Conservation (phyloP, 2,888 invertebrate genomes). For the Philhelius pedissequus region DNA sequence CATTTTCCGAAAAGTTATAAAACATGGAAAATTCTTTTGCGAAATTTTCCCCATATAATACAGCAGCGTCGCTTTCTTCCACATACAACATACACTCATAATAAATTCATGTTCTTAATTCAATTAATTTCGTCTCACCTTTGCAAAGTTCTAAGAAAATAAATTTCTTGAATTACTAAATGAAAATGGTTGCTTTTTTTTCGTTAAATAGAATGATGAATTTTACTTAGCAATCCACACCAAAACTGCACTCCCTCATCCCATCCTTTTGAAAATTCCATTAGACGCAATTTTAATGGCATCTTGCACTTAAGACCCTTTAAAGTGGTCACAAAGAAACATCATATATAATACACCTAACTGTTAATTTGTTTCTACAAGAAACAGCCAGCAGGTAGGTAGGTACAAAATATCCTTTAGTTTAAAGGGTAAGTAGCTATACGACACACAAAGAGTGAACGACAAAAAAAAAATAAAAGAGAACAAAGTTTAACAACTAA, state of each 20-base stretch:
- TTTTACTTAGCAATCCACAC: background rate
- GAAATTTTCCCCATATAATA: too few relatives aligned
- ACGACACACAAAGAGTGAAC: too few relatives aligned
- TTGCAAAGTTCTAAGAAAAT: background rate
- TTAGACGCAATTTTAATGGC: constrained; percentile 55
- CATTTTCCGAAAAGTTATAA: too few relatives aligned
- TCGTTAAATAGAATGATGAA: constrained; percentile 2
- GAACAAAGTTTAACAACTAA: constrained; percentile 33
- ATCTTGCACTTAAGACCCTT: constrained; percentile 51
- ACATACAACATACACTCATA: background rate
- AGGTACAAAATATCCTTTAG: background rate
- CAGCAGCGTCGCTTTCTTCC: background rate
- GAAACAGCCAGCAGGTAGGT: too few relatives aligned
- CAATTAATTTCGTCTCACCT: background rate
- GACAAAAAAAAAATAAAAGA: background rate
- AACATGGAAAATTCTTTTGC: too few relatives aligned
- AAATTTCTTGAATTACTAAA: background rate
- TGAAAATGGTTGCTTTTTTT: background rate
- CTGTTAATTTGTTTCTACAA: too few relatives aligned
- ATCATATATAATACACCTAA: background rate
- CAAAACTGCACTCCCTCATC: background rate
- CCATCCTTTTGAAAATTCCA: constrained; percentile 51
- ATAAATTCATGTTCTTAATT: background rate
- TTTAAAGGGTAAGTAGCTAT: background rate
- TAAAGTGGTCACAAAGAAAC: constrained; percentile 50